A percentile compares a stretch with the other conserved stretches of the same genome.
Conservation (phyloP, 2,888 invertebrate genomes). For the Eudasyphora cyanicolor region DNA sequence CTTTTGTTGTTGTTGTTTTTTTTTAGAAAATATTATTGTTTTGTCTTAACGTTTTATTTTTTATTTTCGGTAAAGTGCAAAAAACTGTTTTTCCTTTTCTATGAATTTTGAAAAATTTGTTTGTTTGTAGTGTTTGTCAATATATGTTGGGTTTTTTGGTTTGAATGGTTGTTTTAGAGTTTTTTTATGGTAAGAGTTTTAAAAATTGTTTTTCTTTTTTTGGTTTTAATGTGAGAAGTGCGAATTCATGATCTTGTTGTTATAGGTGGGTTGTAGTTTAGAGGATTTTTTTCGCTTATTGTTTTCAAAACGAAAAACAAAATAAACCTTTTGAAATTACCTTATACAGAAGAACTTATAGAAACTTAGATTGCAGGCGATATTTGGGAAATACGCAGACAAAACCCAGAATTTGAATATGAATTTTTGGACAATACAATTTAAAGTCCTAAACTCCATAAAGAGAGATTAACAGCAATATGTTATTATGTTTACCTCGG, state of each 20-base stretch:
- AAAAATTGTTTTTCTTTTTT: background rate
- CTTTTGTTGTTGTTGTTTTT: constrained; percentile 25
- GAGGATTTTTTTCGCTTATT: constrained; percentile 58
- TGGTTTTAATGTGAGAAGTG: constrained; percentile 46
- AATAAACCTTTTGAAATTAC: background rate
- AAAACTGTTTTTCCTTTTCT: constrained; percentile 33
- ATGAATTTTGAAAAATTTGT: constrained; percentile 47
- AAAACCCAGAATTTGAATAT: no score
- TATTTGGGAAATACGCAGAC: background rate
- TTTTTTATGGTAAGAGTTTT: constrained; percentile 26
- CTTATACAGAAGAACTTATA: constrained; percentile 8
- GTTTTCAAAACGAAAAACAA: constrained; percentile 24
- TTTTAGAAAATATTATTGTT: constrained; percentile 62
- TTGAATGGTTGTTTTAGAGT: constrained; percentile 43
- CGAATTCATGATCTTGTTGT: constrained; percentile 54
- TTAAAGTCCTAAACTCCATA: no score
- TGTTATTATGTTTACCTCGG: no score
- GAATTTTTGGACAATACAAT: no score
- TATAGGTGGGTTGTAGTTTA: constrained; percentile 65
- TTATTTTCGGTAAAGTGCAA: constrained; percentile 49
- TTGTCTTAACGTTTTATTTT: constrained; percentile 56
- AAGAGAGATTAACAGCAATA: no score
- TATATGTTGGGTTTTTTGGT: background rate
- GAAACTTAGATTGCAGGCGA: background rate
- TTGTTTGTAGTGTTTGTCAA: constrained; percentile 39